Evolutionary conservation across 2,888 invertebrate species (phyloP), one percentile per base, ranked within the genome.

Genomic region (Lasioglossum leucozonium): DNA sequence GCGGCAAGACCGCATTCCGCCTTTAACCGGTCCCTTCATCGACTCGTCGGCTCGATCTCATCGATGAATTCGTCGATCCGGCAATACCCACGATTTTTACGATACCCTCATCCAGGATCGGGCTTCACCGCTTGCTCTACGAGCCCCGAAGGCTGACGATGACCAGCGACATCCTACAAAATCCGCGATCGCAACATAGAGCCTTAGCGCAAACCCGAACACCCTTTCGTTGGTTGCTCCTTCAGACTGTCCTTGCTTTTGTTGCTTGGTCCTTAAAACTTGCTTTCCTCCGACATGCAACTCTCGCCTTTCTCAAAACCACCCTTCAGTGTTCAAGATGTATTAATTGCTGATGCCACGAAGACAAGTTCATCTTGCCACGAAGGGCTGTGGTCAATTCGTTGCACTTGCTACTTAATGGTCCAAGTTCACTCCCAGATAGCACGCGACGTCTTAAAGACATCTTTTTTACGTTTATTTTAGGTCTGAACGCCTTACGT

Each of bases 1-100:
- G 93, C 91, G 91, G 92, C 91, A 89, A 90, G 92, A 93, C 93
- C 91, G 88, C 93, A 93, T 94, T 93, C 93, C 92, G 89, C 79
- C 85, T 91, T 93, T 91, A 93, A 93, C 92, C 92, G 92, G 90
- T 92, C 92, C 91, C 91, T 88, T 91, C 88, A 77, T 85, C 88
- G 85, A 84, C 85, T 87, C 90, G 90, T 90, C 88, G 91, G 89
- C 84, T 91, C 90, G 85, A 89, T 90, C 87, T 88, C 88, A 85
- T 90, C 90, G 88, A 88, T 88, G 88, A 91, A 90, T 91, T 87
- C 90, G 89, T 79, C 89, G 90, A 89, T 90, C 90, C 87, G 90
- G 88, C 84, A 90, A 85, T 86, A 71, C 73, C 82, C 84, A 42
- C 71, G 78, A 88, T 90, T 90, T 90, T 90, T 87, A 81, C 77